Evolutionary conservation across 1,140 invertebrate species (phyloP), one percentile per base, ranked within the genome.

Genomic region (Andrena cerasifolii): DNA sequence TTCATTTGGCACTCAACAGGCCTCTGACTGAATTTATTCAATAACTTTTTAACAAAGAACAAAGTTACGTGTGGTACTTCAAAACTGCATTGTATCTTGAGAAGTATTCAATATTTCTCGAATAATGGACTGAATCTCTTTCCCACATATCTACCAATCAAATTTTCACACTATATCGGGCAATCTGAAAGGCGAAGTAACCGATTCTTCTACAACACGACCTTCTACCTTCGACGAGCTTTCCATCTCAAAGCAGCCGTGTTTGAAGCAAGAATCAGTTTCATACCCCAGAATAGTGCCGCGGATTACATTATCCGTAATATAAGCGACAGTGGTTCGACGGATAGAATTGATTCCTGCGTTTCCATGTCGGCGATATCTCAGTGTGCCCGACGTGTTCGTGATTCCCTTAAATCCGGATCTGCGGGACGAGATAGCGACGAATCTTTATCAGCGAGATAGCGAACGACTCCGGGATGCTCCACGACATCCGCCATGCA

Each of bases 371-470:
- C 45, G 54, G 49, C 45, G 56, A 53, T 58, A 40, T 40, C 36
- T 40, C 24, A 24, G 28, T 26, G 43, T 58, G 21, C 3, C 45
- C 18, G 10, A 14, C 49, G 33, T 28, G 16, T 45, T 24, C 49
- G 33, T 7, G 40, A 80, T 76, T 80, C 47, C 49, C 49, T 24
- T 76, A 31, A 67, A 63, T 76, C 49, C 63, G 51, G 73, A 47
- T 63, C 36, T 40, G n/a, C 45, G 26, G 43, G 3, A 43, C 40
- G 36, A 63, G 58, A 75, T 81, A 47, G 73, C 65, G 76, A 72
- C 65, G 76, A 72, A 84, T 78, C 79, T 77, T 84, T 85, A 85
- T 85, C 83, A 77, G 47, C 24, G 26, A 71, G 63, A 81, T 68
- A 71, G 58, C 70, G 65, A 68, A 58, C 51, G 68, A 76, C 58